Percentiles rank a stretch among this genome's conserved stretches.
Conservation (phyloP, 1,140 invertebrate genomes). For the Tetragnatha versicolor region DNA sequence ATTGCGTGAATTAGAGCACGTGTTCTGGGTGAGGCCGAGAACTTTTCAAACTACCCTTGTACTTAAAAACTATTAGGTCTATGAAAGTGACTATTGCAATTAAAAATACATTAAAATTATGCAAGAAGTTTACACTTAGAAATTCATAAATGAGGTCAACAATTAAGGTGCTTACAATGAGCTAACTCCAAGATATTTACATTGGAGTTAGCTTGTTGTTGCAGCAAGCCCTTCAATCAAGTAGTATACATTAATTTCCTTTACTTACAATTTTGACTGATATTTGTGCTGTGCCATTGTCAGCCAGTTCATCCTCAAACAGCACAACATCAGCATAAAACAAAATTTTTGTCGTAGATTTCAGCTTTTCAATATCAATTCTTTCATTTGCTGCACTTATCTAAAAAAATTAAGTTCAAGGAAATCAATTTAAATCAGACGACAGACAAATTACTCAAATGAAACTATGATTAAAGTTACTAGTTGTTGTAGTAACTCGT, state of each 20-base stretch:
- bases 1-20: too few relatives aligned
- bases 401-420: constrained; percentile 39
- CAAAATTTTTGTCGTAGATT: constrained; percentile 87
- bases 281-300: constrained; percentile 91
- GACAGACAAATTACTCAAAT: constrained; percentile 58
- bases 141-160: neutral
- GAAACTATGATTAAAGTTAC: too few relatives aligned
- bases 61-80: too few relatives aligned
- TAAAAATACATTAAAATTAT: too few relatives aligned
- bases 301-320: constrained; percentile 98
- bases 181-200: neutral
- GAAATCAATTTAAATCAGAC: neutral
- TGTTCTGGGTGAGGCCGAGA: too few relatives aligned
- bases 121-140: neutral
- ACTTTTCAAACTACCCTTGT: too few relatives aligned
- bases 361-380: constrained; percentile 91
- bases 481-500: too few relatives aligned
- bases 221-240: neutral
- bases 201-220: too few relatives aligned
- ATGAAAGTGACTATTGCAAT: too few relatives aligned
- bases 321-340: constrained; percentile 94
- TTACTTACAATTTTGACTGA: constrained; percentile 93
- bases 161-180: neutral
- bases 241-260: neutral
- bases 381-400: constrained; percentile 74